Evolutionary conservation across 2,797 vertebrate genomes (phyloP), one percentile per base, ranked within the genome.

Genomic region (Antrozous pallidus): DNA sequence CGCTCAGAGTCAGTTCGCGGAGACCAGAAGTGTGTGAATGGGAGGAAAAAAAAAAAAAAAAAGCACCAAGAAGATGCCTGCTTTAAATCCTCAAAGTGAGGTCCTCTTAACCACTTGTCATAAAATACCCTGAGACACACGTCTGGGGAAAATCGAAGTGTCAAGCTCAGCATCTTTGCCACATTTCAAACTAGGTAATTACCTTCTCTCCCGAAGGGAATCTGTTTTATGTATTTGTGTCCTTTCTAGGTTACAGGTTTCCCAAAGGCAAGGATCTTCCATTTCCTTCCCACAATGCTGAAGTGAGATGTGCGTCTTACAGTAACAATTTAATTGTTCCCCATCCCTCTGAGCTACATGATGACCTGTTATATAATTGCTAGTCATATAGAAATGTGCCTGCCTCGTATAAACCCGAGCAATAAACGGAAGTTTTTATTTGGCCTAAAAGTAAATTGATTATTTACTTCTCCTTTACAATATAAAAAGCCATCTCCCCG

Each of bases 131-230:
- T 79, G 91, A 96, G 94, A 96, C 90, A 78, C 95, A 67, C 71
- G 63, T 95, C 96, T 95, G 74, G 86, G 86, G 97, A 97, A 97
- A 97, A 97, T 97, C 96, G 94, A 97, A 97, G 92, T 95, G 96
- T 97, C 96, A 97, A 96, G 94, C 96, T 97, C 97, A 97, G 96
- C 97, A 97, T 97, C 96, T 97, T 96, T 94, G 94, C 96, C 96
- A 97, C 96, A 97, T 97, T 97, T 97, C 97, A 97, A 91, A 92
- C 96, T 86, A 86, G 96, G 97, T 97, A 97, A 97, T 97, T 97
- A 97, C 97, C 95, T 97, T 84, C 92, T 87, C 92, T 96, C 97
- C 97, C 96, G 96, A 97, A 97, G 96, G 97, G 94, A 96, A 80
- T 85, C 96, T 97, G 95, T 90, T 97, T 97, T 96, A 97, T 97